Base-by-base conservation (phyloP, 2,113 vertebrate species). In the Clarias magur region DNA sequence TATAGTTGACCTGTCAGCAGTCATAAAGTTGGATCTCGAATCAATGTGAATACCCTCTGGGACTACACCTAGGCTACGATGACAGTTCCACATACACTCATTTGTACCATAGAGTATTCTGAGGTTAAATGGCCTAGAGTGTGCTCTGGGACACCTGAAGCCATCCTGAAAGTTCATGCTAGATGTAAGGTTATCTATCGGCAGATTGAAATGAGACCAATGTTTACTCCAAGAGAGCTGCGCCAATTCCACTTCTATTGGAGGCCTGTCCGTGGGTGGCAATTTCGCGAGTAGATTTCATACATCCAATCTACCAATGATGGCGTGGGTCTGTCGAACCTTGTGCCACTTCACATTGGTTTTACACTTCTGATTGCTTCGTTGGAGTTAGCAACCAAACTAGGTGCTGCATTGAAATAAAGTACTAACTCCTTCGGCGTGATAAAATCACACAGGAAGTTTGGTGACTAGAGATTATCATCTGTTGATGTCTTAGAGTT, bases 401-500 rank as follows among this genome's bases (percentile, higher is more conserved):
- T 19, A 48, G 48, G 12, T 76, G 73, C 42, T 76, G 19, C 57
- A 62, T 72, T 34, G 67, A 17, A 6, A 4, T 12, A 56, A 83
- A 56, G 63, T 10, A 83, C n/a, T 48, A 68, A 34, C 11, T 15
- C n/a, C 5, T 72, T 57, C 38, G 73, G 25, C 34, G 42, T 16
- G 0, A 56, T 7, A 19, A 72, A 72, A 84, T 42, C 60, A 88
- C 25, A 84, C 38, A 60, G 78, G 17, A 56, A 62, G 34, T 57
- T 25, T 9, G 85, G 65, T 87, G 65, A 63, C 30, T 79, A 53
- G 82, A 68, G 34, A 73, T 59, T 38, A 80, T 89, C 27, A 56
- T 80, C 59, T 80, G 81, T 73, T 68, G 21, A 87, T 82, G 19
- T 85, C 62, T 82, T 73, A 16, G 56, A 89, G n/a, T 75, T 83